Evolutionary conservation across 2,113 vertebrate species (phyloP).

Genomic region (Cardinalis cardinalis): DNA sequence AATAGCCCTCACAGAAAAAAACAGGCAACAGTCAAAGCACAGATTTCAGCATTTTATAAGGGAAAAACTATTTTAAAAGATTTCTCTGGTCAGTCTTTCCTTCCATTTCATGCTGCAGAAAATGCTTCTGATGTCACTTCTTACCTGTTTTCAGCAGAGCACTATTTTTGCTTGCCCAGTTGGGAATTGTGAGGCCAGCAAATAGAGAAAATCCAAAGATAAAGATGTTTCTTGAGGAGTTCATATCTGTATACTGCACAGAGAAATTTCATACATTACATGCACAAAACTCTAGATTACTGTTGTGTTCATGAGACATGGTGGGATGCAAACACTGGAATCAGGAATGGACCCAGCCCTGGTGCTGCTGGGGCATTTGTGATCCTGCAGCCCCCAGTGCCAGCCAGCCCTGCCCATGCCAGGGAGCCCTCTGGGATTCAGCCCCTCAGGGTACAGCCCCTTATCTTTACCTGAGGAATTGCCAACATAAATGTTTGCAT

Average conservation of each 20-base stretch:
- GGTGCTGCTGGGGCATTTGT: not conserved
- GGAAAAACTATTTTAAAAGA: not conserved
- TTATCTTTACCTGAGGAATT: not conserved
- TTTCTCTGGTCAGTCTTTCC: not conserved
- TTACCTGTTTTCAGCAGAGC: conserved; percentile 83
- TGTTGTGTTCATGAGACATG: not conserved
- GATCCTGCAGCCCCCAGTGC: not conserved
- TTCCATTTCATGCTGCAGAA: not conserved
- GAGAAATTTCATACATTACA: not conserved
- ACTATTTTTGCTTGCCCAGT: conserved; percentile 85
- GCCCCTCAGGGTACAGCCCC: not conserved
- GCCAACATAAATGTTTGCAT: not conserved
- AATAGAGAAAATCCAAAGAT: conserved; percentile 96
- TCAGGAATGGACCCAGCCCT: not conserved
- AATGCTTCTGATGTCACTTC: not conserved
- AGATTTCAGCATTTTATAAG: not conserved
- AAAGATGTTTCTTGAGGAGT: conserved; percentile 94
- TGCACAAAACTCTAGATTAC: not conserved
- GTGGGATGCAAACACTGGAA: not conserved
- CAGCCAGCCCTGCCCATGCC: not conserved
- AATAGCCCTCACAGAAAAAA: not conserved
- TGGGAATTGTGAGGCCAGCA: conserved; percentile 85
- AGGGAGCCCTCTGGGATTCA: not conserved
- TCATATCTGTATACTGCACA: conserved; percentile 90
- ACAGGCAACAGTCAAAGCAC: not conserved